These are phyloP conservation scores for Coelopa pilipes DNA, from an alignment of 2,888 invertebrate genomes.

Conservation along the genomic window DNA sequence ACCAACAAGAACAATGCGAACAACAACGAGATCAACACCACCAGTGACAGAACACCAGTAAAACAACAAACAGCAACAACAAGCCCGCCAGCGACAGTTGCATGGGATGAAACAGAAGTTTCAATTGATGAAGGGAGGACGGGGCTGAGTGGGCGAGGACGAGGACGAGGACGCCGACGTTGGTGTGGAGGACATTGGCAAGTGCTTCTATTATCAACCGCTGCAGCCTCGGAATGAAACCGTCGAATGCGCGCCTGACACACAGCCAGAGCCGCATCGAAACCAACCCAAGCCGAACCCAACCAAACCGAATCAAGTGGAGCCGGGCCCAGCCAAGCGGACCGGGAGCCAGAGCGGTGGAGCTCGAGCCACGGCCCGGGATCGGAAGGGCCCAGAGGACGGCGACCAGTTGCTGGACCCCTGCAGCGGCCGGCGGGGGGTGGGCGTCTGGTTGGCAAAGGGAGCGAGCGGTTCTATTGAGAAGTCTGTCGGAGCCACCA, in stretches of 20 bases:
- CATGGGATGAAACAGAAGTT: not conserved
- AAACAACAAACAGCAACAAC: conserved; percentile 4
- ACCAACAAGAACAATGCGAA: not conserved
- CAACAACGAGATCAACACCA: not conserved
- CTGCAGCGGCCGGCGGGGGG: no score
- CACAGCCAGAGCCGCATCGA: not conserved
- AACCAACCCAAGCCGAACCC: not conserved
- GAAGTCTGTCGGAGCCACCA: conserved; percentile 3
- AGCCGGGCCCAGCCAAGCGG: no score
- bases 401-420: no score
- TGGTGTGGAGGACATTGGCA: not conserved
- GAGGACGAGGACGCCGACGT: no score
- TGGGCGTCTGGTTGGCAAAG: no score
- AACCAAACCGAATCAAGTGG: no score
- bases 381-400: no score
- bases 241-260: not conserved
- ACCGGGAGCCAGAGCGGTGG: no score
- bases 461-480: not conserved
- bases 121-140: no score
- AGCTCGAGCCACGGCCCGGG: no score
- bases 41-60: no score
- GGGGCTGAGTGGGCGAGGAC: no score
- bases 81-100: not conserved
- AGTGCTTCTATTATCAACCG: not conserved
- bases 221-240: conserved; percentile 19